A percentile compares a stretch with the other conserved stretches of the same genome.
phyloP scores from a whole-genome alignment of 1,140 invertebrate species.

The Maniola jurtina region DNA sequence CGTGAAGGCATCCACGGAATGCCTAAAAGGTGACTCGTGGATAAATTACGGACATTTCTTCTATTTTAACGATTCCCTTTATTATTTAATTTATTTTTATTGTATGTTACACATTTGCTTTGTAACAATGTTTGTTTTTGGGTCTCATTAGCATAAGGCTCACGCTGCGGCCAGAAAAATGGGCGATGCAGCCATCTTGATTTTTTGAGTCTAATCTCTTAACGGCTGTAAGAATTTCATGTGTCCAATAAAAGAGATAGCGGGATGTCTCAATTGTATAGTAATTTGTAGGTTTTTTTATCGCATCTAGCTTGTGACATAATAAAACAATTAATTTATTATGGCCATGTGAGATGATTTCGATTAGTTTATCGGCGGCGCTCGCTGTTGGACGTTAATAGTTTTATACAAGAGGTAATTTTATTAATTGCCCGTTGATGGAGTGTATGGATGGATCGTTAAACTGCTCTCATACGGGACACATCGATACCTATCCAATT shows the following conservation, averaged over 20 bases:
- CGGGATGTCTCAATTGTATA: conserved; percentile 72
- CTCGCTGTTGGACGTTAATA: conserved; percentile 67
- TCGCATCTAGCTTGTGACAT: conserved; percentile 60
- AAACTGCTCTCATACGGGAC: conserved; percentile 39
- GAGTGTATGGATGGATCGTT: conserved; percentile 55
- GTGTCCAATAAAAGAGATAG: conserved; percentile 68
- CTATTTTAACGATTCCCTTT: conserved; percentile 75
- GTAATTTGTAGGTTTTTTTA: conserved; percentile 70
- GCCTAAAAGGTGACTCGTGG: conserved; percentile 71
- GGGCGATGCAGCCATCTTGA: conserved; percentile 52
- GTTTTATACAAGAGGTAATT: conserved; percentile 71
- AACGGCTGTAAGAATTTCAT: conserved; percentile 49
- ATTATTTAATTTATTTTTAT: conserved; percentile 78
- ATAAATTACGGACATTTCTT: conserved; percentile 72
- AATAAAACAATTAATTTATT: conserved; percentile 77
- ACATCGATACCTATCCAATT: conserved; percentile 13
- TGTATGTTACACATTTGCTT: conserved; percentile 74
- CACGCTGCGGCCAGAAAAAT: conserved; percentile 61
- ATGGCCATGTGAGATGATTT: conserved; percentile 57
- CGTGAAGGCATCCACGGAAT: conserved; percentile 66
- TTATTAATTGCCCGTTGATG: conserved; percentile 73
- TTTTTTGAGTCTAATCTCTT: conserved; percentile 58
- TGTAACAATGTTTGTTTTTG: conserved; percentile 77
- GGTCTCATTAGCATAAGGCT: conserved; percentile 68
- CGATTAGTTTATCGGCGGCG: conserved; percentile 73